phyloP scores from a whole-genome alignment of 2,888 invertebrate genomes.

The Euclidia mi region DNA sequence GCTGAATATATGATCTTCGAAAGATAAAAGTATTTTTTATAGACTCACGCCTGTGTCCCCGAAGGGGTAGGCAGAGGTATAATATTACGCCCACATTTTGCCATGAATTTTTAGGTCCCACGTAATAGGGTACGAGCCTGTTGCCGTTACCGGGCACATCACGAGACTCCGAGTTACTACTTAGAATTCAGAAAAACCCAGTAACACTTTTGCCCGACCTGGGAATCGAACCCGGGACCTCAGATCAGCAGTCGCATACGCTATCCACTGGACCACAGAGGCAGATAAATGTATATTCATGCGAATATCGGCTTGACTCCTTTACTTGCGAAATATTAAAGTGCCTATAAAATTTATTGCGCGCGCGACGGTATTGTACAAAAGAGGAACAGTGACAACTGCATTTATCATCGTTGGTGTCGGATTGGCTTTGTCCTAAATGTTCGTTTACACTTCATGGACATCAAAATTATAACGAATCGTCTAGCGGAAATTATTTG shows the following conservation, averaged over 20 bases:
- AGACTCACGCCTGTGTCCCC: too few relatives aligned
- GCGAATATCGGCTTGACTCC: constrained; percentile 46
- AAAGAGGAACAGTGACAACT: constrained; percentile 36
- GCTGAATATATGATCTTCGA: constrained; percentile 38
- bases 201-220: too few relatives aligned
- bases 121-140: too few relatives aligned
- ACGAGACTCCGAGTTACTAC: too few relatives aligned
- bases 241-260: too few relatives aligned
- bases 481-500: constrained; percentile 64
- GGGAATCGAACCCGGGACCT: too few relatives aligned
- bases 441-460: constrained; percentile 34
- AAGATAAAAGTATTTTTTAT: constrained; percentile 54
- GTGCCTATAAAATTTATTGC: constrained; percentile 51
- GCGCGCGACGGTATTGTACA: constrained; percentile 30
- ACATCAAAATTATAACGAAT: constrained; percentile 62
- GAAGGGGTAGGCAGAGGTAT: too few relatives aligned
- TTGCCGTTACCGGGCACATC: too few relatives aligned
- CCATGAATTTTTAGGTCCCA: too few relatives aligned
- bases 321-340: constrained; percentile 43
- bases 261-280: too few relatives aligned
- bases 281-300: constrained; percentile 51
- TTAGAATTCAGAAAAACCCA: too few relatives aligned
- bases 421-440: constrained; percentile 35
- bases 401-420: constrained; percentile 41
- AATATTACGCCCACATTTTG: too few relatives aligned